These are phyloP conservation scores for Zingel zingel DNA, from an alignment of 2,113 vertebrate genomes.

Conservation along the genomic window DNA sequence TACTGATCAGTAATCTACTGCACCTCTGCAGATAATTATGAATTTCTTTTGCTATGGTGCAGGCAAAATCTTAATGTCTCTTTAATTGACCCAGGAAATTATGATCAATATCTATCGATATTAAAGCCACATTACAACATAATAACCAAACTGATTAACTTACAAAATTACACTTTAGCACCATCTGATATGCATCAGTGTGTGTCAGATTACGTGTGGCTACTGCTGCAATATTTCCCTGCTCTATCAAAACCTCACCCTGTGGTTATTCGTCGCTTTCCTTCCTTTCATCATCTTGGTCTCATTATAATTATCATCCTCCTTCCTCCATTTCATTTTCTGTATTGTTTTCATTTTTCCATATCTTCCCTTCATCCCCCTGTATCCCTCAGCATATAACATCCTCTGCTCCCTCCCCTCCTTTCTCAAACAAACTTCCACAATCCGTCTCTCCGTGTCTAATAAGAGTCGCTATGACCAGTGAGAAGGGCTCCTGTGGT, in stretches of 20 bases:
- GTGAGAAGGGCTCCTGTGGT: constrained; percentile 19
- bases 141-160: constrained; percentile 52
- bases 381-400: not conserved
- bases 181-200: constrained; percentile 46
- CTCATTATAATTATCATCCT: constrained; percentile 58
- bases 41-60: constrained; percentile 1
- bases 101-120: constrained; percentile 45
- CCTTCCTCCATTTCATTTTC: constrained; percentile 24
- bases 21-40: not conserved
- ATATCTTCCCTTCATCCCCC: not conserved
- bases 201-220: constrained; percentile 28
- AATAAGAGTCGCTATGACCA: constrained; percentile 22
- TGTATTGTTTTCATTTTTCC: constrained; percentile 22
- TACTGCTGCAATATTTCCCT: constrained; percentile 22
- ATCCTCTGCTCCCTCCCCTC: not conserved
- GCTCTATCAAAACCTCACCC: constrained; percentile 46
- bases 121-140: constrained; percentile 51
- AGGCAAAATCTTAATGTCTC: not conserved
- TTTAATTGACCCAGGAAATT: constrained; percentile 30
- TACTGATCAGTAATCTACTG: constrained; percentile 7
- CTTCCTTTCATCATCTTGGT: constrained; percentile 48
- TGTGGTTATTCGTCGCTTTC: constrained; percentile 49
- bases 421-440: constrained; percentile 22
- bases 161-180: constrained; percentile 39
- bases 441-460: constrained; percentile 1